Evolutionary conservation across 2,888 invertebrate genomes (phyloP), one percentile per base, ranked within the genome.

Genomic region (Oligia fasciuncula): DNA sequence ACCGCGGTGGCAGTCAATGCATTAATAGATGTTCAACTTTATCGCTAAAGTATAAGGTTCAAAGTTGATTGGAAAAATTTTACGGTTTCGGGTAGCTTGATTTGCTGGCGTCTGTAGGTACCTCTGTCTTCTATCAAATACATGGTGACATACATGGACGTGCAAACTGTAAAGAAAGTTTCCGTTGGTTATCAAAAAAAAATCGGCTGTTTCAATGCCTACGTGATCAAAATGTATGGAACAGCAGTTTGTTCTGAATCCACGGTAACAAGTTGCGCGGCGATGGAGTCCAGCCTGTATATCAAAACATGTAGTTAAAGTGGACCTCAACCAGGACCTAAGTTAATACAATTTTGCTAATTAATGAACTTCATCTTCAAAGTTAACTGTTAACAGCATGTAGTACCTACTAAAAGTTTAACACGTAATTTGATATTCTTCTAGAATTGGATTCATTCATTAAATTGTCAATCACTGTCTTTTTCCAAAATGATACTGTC

Each of bases 301-400:
- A 57, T 54, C 23, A 5, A 77, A 75, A 51, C 62, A 73, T 87
- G 85, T 54, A 11, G 79, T 83, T 71, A 79, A 85, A 83, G 77
- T 86, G 83, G 84, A 84, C 82, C 71, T 29, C 65, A 70, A 35
- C 49, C 67, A 79, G 43, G 23, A 73, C 49, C 66, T 71, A 73
- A 76, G 6, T 17, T 29, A 63, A 72, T 76, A 65, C 35, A 35
- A 69, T 69, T 62, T 77, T 70, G 76, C 65, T 72, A 80, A 71
- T 73, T 54, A 78, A 73, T 71, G 43, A 81, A 83, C 72, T 73
- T 74, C 62, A 63, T 72, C 49, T 71, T 73, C 66, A 77, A 73
- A 71, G 49, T 49, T 49, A 75, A 75, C 75, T 49, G 60, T 77
- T 88, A 89, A 88, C 84, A 85, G 91, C 91, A 91, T 91, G 90